phyloP scores from a whole-genome alignment of 2,113 vertebrate species.

The Toxotes chatareus region DNA sequence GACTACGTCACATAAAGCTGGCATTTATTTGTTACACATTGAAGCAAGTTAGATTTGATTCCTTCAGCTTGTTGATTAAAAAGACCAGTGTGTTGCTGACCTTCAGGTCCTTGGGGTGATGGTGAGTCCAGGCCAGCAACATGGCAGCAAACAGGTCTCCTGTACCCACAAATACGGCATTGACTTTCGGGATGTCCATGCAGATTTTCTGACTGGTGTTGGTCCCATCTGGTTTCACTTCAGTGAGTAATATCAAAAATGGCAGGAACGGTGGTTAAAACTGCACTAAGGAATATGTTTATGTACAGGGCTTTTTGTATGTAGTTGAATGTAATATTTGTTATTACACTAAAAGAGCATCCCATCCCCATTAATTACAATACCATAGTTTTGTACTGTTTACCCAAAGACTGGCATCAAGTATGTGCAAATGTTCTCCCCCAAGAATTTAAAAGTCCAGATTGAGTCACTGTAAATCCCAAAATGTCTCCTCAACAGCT shows the following conservation, averaged over 20 bases:
- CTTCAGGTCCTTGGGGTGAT: conserved; percentile 94
- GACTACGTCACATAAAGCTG: neutral
- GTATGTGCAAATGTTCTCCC: neutral
- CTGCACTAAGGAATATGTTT: neutral
- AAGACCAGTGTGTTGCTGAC: conserved; percentile 71
- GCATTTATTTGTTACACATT: neutral
- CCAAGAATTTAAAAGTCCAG: neutral
- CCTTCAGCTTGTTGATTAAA: neutral
- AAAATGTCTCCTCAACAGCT: neutral
- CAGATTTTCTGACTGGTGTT: conserved; percentile 87
- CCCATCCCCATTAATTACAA: neutral
- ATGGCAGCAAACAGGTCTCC: conserved; percentile 96
- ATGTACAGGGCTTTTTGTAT: neutral
- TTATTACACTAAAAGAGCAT: neutral
- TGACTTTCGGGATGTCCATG: conserved; percentile 92
- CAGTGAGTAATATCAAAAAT: neutral
- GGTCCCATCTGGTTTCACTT: conserved; percentile 88
- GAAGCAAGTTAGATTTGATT: neutral
- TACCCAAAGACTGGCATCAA: neutral
- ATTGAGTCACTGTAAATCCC: neutral
- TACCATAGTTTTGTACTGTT: neutral
- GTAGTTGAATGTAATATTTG: neutral
- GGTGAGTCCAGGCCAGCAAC: conserved; percentile 96
- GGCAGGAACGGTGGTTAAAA: neutral
- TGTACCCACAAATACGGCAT: conserved; percentile 96